A percentile compares a stretch with the other conserved stretches of the same genome.
Conservation (phyloP, 1,140 invertebrate species). For the Idris sp. region DNA sequence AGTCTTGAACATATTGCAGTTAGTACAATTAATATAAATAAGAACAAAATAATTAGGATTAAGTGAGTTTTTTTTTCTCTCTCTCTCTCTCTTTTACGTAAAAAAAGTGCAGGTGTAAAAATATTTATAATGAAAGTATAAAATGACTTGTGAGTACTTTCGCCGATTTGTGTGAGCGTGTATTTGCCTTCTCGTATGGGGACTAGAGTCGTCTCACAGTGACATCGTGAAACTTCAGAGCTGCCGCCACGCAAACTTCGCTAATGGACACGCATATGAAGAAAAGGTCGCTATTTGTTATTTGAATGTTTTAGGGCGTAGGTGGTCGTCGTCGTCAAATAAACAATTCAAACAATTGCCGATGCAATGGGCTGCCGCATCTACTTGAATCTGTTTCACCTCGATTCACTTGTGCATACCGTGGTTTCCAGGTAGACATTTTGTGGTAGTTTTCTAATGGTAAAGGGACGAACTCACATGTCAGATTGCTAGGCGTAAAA, state of each 20-base stretch:
- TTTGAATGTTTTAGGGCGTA: slow-evolving; percentile 77
- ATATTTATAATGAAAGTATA: slow-evolving; percentile 59
- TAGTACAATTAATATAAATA: too few relatives aligned
- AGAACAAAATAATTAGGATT: too few relatives aligned
- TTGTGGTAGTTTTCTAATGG: too few relatives aligned
- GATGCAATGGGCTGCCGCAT: slow-evolving; percentile 69
- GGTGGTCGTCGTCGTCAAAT: too few relatives aligned
- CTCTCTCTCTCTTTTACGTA: too few relatives aligned
- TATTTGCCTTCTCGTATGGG: slow-evolving; percentile 58
- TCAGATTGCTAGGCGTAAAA: too few relatives aligned
- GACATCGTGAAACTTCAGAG: slow-evolving; percentile 74
- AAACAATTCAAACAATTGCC: slow-evolving; percentile 77
- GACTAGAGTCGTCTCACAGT: slow-evolving; percentile 50
- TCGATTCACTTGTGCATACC: slow-evolving; percentile 61
- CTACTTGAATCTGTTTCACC: slow-evolving; percentile 61
- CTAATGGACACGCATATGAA: slow-evolving; percentile 72
- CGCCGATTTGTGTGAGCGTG: slow-evolving; percentile 54
- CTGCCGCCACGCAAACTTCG: slow-evolving; percentile 77
- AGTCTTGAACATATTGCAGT: too few relatives aligned
- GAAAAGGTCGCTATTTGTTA: slow-evolving; percentile 73
- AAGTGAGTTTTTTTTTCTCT: too few relatives aligned
- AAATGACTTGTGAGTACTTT: slow-evolving; percentile 45
- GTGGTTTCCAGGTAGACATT: too few relatives aligned
- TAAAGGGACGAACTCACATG: too few relatives aligned
- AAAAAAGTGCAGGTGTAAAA: slow-evolving; percentile 58